A percentile compares a stretch with the other conserved stretches of the same genome.
Conservation (phyloP, 2,888 invertebrate species). For the Hydraecia micacea region DNA sequence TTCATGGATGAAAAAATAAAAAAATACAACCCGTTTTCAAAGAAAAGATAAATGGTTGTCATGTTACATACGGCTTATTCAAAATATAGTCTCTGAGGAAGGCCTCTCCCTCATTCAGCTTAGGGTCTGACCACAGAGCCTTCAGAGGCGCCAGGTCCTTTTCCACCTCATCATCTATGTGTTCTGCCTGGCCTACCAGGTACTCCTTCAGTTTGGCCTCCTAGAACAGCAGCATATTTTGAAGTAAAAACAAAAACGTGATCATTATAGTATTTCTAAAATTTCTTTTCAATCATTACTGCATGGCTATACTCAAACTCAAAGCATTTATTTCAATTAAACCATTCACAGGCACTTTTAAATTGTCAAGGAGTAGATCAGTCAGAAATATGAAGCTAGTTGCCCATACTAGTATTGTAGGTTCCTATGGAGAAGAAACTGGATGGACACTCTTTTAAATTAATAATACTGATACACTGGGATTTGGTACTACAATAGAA, state of each 20-base stretch:
- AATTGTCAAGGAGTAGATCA: too few relatives aligned
- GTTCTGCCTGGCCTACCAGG: constrained; percentile 93
- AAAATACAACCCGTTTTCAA: background rate
- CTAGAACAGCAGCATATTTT: constrained; percentile 67
- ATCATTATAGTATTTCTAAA: background rate
- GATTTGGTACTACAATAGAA: background rate
- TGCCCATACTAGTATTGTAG: too few relatives aligned
- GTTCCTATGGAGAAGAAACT: too few relatives aligned
- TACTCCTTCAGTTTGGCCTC: constrained; percentile 91
- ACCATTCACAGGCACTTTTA: too few relatives aligned
- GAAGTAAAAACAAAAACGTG: background rate
- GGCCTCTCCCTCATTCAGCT: constrained; percentile 95
- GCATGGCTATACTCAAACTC: background rate
- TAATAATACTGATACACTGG: background rate
- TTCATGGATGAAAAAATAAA: too few relatives aligned
- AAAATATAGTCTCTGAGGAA: constrained; percentile 98
- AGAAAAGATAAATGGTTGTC: background rate
- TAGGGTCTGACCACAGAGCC: constrained; percentile 96
- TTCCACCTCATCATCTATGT: constrained; percentile 91
- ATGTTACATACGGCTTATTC: constrained; percentile 92
- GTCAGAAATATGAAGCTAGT: too few relatives aligned
- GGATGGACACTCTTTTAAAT: too few relatives aligned
- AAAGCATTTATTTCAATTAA: too few relatives aligned
- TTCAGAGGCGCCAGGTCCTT: constrained; percentile 93
- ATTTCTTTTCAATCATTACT: background rate